These are phyloP conservation scores for Nezara viridula DNA, from an alignment of 2,888 invertebrate genomes.

Conservation along the genomic window DNA sequence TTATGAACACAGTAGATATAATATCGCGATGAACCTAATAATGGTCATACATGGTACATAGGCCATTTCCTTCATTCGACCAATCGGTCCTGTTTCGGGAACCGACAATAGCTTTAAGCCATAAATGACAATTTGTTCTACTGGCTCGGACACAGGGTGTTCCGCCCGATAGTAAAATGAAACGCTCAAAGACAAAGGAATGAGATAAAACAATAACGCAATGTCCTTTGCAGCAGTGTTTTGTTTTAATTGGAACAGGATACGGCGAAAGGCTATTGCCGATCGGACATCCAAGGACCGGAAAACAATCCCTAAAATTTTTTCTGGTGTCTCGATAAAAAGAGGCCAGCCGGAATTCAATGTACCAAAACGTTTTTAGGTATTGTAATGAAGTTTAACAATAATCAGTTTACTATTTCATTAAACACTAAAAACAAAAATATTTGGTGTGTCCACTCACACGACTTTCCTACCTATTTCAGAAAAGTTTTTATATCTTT, in stretches of 20 bases:
- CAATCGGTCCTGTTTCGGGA: neutral
- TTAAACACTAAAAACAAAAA: too few relatives aligned
- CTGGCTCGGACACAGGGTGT: neutral
- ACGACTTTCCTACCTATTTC: too few relatives aligned
- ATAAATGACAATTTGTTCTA: neutral
- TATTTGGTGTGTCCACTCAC: too few relatives aligned
- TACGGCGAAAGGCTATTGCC: neutral
- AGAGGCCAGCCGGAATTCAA: too few relatives aligned
- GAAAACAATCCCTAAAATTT: neutral
- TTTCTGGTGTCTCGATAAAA: too few relatives aligned
- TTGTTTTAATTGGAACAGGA: conserved; percentile 3
- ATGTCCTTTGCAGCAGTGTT: neutral
- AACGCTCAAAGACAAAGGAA: neutral
- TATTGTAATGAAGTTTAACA: too few relatives aligned
- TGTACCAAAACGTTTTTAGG: too few relatives aligned
- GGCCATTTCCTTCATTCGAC: neutral
- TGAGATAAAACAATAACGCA: neutral
- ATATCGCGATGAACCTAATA: too few relatives aligned
- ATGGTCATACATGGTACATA: too few relatives aligned
- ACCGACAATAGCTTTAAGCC: neutral
- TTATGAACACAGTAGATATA: too few relatives aligned
- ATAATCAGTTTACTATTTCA: too few relatives aligned
- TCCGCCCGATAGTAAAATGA: neutral
- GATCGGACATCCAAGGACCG: neutral
- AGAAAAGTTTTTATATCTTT: too few relatives aligned